Conservation (phyloP, 2,888 invertebrate species). For the Polymixis lichenea region DNA sequence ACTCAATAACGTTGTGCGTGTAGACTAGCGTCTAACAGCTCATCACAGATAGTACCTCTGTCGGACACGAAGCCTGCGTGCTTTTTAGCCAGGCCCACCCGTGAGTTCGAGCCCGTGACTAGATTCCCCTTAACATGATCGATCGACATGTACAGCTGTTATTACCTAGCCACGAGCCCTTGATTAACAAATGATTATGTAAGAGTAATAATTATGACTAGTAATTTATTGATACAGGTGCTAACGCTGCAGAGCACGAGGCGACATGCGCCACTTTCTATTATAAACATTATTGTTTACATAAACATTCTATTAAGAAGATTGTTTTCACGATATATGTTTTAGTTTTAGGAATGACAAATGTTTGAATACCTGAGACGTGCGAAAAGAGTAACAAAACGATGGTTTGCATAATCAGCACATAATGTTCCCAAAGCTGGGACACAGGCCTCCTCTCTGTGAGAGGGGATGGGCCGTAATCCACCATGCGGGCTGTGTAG, state of each 20-base stretch:
- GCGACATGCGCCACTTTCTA: constrained; percentile 20
- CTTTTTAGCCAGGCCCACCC: too few species aligned
- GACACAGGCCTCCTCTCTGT: too few species aligned
- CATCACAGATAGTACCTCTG: too few species aligned
- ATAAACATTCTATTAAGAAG: background rate
- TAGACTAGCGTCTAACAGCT: too few species aligned
- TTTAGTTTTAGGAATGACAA: background rate
- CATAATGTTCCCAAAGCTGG: too few species aligned
- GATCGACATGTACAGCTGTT: too few species aligned
- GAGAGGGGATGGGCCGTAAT: too few species aligned
- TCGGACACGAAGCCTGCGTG: too few species aligned
- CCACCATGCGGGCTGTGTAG: too few species aligned
- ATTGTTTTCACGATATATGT: background rate
- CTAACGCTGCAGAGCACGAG: background rate
- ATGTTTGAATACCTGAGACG: background rate
- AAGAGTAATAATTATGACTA: constrained; percentile 13
- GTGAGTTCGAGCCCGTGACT: too few species aligned
- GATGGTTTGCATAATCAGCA: background rate
- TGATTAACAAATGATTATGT: constrained; percentile 12
- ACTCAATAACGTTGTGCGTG: too few species aligned
- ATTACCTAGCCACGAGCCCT: background rate
- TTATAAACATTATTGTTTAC: constrained; percentile 5
- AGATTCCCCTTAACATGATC: too few species aligned
- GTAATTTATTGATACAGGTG: constrained; percentile 38
- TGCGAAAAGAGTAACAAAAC: background rate